Conservation (phyloP, 2,797 vertebrate genomes). For the Onychomys arenicola region DNA sequence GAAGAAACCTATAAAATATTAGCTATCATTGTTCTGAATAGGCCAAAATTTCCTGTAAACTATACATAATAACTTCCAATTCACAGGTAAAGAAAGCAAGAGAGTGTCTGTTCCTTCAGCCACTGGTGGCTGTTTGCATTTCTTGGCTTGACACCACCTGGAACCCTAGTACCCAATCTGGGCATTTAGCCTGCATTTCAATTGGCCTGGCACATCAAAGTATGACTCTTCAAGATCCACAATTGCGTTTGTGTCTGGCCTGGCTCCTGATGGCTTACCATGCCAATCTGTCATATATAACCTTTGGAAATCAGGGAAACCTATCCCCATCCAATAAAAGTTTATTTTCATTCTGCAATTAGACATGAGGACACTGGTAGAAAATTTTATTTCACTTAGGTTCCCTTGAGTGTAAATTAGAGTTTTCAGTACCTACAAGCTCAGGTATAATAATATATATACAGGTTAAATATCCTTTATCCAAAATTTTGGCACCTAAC, state of each 20-base stretch:
- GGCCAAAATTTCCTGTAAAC: neutral
- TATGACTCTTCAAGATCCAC: neutral
- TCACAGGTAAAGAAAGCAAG: neutral
- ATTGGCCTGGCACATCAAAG: neutral
- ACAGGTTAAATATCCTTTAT: neutral
- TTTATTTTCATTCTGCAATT: neutral
- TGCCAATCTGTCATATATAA: neutral
- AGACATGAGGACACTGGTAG: neutral
- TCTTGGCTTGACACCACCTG: neutral
- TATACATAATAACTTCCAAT: neutral
- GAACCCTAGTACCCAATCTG: neutral
- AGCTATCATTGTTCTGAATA: neutral
- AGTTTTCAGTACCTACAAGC: neutral
- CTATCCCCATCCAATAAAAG: neutral
- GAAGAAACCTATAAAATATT: neutral
- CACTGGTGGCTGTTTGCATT: neutral
- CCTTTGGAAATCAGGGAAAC: neutral
- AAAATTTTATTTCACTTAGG: neutral
- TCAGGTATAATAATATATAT: too few relatives aligned
- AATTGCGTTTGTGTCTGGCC: neutral
- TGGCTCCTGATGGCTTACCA: neutral
- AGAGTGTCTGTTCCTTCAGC: neutral
- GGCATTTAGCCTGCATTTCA: neutral
- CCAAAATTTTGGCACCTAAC: neutral
- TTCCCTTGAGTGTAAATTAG: neutral